These are phyloP conservation scores for Tauraco hartlaubi DNA, from an alignment of 2,797 vertebrate genomes.

Conservation along the genomic window DNA sequence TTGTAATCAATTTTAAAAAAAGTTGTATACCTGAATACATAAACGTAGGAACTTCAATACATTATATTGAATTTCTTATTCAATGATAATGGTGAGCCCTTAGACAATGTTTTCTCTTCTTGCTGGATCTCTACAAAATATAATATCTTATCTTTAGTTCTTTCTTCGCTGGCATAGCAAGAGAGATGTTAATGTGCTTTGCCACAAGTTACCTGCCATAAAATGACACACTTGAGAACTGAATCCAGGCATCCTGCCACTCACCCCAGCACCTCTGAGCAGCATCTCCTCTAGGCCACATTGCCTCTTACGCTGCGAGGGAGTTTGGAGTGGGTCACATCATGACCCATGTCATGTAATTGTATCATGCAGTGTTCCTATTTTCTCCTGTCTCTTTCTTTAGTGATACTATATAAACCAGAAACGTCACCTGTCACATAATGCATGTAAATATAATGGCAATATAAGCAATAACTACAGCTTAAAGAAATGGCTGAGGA, in stretches of 20 bases:
- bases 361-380: neutral
- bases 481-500: neutral
- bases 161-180: neutral
- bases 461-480: neutral
- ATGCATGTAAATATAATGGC: neutral
- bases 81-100: neutral
- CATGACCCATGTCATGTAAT: neutral
- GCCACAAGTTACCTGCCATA: neutral
- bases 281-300: neutral
- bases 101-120: neutral
- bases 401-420: neutral
- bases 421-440: neutral
- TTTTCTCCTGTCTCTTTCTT: neutral
- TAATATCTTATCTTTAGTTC: neutral
- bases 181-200: neutral
- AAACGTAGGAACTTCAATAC: neutral
- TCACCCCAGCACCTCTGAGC: neutral
- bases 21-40: neutral
- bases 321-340: neutral
- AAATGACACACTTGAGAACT: neutral
- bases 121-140: neutral
- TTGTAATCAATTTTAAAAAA: neutral
- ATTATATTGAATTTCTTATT: neutral
- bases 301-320: fast-evolving
- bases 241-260: neutral